Percentiles rank a stretch among this genome's conserved stretches.
Evolutionary conservation across 1,140 invertebrate species (phyloP).

Genomic region (Magallana gigas): DNA sequence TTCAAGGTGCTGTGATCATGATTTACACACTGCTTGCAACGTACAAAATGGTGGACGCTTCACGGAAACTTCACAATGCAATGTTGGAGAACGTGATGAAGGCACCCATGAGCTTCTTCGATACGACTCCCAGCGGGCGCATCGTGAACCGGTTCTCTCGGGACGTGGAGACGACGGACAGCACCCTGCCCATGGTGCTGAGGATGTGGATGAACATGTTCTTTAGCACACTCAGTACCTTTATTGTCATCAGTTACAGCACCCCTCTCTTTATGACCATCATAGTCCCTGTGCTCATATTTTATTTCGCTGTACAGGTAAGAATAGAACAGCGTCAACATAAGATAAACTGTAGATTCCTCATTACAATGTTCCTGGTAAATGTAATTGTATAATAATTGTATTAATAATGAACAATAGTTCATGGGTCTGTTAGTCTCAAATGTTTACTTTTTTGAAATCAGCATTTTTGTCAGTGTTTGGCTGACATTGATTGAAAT

Average conservation of each 20-base stretch:
- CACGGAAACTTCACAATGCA: slow-evolving; percentile 68
- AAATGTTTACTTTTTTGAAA: no score
- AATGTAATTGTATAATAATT: no score
- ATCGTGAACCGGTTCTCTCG: slow-evolving; percentile 82
- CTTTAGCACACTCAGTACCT: slow-evolving; percentile 57
- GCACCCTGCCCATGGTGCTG: slow-evolving; percentile 66
- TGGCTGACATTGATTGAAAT: no score
- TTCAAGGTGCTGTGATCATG: slow-evolving; percentile 87
- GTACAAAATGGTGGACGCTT: slow-evolving; percentile 68
- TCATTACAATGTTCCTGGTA: no score
- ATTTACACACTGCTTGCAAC: slow-evolving; percentile 56
- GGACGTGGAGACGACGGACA: slow-evolving; percentile 74
- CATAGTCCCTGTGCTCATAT: slow-evolving; percentile 89
- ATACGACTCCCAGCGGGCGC: slow-evolving; percentile 83
- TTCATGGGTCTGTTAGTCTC: no score
- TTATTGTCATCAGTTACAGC: slow-evolving; percentile 64
- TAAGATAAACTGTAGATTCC: no score
- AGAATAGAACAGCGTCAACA: neutral
- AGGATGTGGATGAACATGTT: slow-evolving; percentile 66
- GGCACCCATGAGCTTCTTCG: slow-evolving; percentile 83
- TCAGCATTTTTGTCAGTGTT: no score
- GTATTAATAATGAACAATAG: no score
- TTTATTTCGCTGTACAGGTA: slow-evolving; percentile 92
- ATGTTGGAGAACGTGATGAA: slow-evolving; percentile 80
- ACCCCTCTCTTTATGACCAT: slow-evolving; percentile 89